These are phyloP conservation scores for Somateria mollissima DNA, from an alignment of 2,797 vertebrate genomes.

Conservation along the genomic window DNA sequence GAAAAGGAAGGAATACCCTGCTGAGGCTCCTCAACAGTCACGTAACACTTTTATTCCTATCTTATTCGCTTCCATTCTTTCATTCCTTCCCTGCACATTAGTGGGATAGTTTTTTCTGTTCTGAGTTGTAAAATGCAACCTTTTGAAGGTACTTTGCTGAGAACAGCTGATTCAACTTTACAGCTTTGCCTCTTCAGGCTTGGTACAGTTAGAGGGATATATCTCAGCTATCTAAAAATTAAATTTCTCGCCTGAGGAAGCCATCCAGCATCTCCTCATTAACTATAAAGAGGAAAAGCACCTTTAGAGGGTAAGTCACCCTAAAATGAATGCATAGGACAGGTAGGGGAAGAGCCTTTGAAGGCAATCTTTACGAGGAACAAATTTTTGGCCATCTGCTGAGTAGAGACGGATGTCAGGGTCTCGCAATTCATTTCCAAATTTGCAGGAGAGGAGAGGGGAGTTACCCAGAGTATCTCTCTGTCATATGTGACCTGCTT, in stretches of 20 bases:
- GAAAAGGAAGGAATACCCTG: neutral
- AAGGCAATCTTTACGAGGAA: neutral
- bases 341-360: neutral
- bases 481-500: neutral
- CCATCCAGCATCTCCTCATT: neutral
- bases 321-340: neutral
- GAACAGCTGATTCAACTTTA: neutral
- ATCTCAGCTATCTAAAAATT: neutral
- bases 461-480: neutral
- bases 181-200: neutral
- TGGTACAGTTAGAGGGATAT: neutral
- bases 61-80: neutral
- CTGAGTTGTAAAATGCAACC: neutral
- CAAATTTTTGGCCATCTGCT: neutral
- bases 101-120: neutral
- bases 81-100: neutral
- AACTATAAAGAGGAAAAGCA: neutral
- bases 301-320: neutral
- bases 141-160: neutral
- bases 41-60: neutral
- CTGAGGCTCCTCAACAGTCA: neutral
- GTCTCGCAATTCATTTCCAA: neutral
- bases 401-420: neutral
- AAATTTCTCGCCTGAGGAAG: neutral
- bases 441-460: rapidly evolving